Base-by-base conservation (phyloP, 2,797 vertebrate genomes). In the Hapalemur alaotrensis region DNA sequence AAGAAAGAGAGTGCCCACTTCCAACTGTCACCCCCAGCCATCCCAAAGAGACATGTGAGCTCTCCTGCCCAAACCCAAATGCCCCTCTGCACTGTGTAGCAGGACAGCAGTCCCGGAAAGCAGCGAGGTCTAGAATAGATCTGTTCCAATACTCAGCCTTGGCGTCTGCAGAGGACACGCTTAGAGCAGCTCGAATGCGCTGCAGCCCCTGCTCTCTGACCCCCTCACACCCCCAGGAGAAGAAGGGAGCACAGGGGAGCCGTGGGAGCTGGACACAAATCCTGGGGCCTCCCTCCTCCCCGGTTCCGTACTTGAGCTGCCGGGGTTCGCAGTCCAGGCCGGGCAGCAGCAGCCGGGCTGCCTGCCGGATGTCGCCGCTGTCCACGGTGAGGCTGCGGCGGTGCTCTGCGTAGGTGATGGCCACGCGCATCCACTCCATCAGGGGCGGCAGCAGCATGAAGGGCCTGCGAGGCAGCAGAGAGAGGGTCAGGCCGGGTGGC, bases 371-470 rank as follows among this genome's bases (percentile, higher is more conserved):
- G 63, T 99, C 99, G 1, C 99, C 99, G 0, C 99, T 99, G 99
- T 99, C 99, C 98, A 99, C 99, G 2, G 99, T 98, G 13, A 99
- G 98, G 97, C 99, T 99, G 98, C 99, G 99, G 70, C 99, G 99
- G 98, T 99, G 99, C 98, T 99, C 99, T 0, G 99, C 99, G 0
- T 99, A 99, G 54, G 99, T 99, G 96, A 99, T 99, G 96, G 99
- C 99, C 97, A 99, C 99, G 0, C 99, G 98, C 99, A 99, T 99
- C 99, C 99, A 99, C 98, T 99, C 99, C 99, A 99, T 99, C 98
- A 99, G 98, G 0, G 99, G 99, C 0, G 99, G 99, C 95, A 99
- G 99, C 96, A 99, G 98, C 98, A 99, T 99, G 98, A 99, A 99
- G 13, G 99, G 99, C 97, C 99, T 99, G 97, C 0, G 83, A 35